These are phyloP conservation scores for Oceanodroma leucorhoa DNA, from an alignment of 2,797 vertebrate species.

Conservation along the genomic window DNA sequence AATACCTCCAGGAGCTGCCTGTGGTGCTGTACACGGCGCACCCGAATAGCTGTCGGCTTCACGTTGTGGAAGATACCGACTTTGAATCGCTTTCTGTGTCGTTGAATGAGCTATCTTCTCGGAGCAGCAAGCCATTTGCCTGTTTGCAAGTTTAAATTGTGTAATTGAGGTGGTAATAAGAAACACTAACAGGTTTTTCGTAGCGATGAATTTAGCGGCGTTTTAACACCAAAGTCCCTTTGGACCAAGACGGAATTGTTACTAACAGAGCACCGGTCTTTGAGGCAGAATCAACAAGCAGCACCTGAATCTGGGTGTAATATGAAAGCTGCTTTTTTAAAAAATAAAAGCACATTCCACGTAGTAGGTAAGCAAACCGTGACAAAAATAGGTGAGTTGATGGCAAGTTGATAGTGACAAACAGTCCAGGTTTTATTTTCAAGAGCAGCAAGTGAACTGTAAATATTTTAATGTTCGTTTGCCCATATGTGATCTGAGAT, in stretches of 20 bases:
- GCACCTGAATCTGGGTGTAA: conserved; percentile 30
- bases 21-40: background rate
- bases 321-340: conserved; percentile 71
- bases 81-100: background rate
- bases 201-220: background rate
- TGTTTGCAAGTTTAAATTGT: background rate
- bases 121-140: background rate
- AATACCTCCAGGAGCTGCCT: conserved; percentile 15
- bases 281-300: conserved; percentile 31
- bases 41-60: background rate
- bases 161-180: background rate
- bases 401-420: conserved; percentile 52
- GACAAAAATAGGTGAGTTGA: background rate
- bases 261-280: background rate
- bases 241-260: conserved; percentile 9
- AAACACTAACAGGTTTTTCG: conserved; percentile 16
- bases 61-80: background rate
- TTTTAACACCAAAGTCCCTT: conserved; percentile 40
- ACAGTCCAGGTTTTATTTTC: conserved; percentile 69
- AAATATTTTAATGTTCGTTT: conserved; percentile 82
- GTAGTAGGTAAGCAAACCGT: conserved; percentile 41
- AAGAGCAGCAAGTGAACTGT: conserved; percentile 74
- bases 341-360: conserved; percentile 79
- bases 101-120: background rate
- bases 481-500: conserved; percentile 79